Conservation (phyloP, 2,797 vertebrate species). For the Hemitrygon akajei region DNA sequence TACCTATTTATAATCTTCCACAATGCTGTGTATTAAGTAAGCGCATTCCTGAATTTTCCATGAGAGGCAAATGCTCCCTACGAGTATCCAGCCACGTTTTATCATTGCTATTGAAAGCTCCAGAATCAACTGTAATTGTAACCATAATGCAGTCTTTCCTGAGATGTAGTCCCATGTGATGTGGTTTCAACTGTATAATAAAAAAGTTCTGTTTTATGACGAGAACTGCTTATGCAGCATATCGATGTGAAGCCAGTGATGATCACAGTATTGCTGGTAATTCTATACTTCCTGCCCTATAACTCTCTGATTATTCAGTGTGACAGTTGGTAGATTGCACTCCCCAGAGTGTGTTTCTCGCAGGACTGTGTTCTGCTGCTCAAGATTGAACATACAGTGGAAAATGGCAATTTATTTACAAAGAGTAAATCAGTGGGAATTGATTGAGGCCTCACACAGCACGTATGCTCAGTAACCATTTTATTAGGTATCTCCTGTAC, state of each 20-base stretch:
- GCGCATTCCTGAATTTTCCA: no score
- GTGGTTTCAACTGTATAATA: constrained; percentile 36
- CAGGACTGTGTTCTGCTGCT: neutral
- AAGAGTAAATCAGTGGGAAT: constrained; percentile 20
- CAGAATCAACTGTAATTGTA: constrained; percentile 18
- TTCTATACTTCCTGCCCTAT: constrained; percentile 28
- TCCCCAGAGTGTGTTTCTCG: constrained; percentile 37
- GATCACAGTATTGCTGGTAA: constrained; percentile 38
- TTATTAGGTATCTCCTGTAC: no score
- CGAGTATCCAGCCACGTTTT: neutral
- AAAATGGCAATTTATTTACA: constrained; percentile 37
- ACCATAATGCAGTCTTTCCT: constrained; percentile 31
- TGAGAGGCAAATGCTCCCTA: neutral
- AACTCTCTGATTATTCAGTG: constrained; percentile 36
- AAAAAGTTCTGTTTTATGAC: constrained; percentile 34
- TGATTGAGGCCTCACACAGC: constrained; percentile 18
- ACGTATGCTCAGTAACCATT: no score
- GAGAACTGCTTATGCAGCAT: constrained; percentile 30
- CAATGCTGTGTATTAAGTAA: neutral
- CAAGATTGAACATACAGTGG: constrained; percentile 6
- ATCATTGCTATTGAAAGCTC: constrained; percentile 5
- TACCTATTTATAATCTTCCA: neutral
- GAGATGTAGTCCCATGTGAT: constrained; percentile 20
- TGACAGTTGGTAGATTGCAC: constrained; percentile 23
- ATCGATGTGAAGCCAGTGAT: constrained; percentile 31